A percentile compares a stretch with the other conserved stretches of the same genome.
Conservation (phyloP, 1,140 invertebrate genomes). For the Cyclina sinensis region DNA sequence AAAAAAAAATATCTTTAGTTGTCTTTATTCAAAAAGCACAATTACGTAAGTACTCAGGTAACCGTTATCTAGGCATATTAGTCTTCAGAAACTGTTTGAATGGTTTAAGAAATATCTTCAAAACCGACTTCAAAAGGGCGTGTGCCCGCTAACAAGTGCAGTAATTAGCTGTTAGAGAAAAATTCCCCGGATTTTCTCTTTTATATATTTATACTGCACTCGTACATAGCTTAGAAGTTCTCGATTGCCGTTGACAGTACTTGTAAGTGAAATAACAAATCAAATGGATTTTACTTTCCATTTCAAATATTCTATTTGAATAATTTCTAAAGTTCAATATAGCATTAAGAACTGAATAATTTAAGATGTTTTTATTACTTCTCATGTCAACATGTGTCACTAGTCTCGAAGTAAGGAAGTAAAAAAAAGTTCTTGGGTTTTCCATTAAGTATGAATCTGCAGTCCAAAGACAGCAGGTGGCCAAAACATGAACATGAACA, state of each 20-base stretch:
- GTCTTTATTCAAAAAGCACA: too few relatives aligned
- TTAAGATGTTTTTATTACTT: constrained; percentile 16
- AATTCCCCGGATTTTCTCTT: not conserved
- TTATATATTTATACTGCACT: constrained; percentile 32
- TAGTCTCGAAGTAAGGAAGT: not conserved
- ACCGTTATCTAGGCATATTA: not conserved
- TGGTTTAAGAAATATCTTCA: not conserved
- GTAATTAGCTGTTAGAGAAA: not conserved
- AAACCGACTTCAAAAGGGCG: constrained; percentile 32
- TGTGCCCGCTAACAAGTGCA: not conserved
- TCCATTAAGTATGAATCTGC: too few relatives aligned
- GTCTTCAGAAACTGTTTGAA: not conserved
- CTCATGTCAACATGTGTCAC: constrained; percentile 11
- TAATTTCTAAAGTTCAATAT: constrained; percentile 22
- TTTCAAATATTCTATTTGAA: constrained; percentile 26
- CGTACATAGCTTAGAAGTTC: constrained; percentile 14
- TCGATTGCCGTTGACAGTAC: not conserved
- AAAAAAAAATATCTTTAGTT: too few relatives aligned
- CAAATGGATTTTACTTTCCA: constrained; percentile 18
- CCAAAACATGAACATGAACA: too few relatives aligned
- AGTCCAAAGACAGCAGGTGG: too few relatives aligned
- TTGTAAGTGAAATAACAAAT: not conserved
- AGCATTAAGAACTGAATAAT: constrained; percentile 17
- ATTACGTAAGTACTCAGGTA: too few relatives aligned
- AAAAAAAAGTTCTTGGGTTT: not conserved